Conservation (phyloP, 2,113 vertebrate genomes). For the Chrysochloris asiatica region DNA sequence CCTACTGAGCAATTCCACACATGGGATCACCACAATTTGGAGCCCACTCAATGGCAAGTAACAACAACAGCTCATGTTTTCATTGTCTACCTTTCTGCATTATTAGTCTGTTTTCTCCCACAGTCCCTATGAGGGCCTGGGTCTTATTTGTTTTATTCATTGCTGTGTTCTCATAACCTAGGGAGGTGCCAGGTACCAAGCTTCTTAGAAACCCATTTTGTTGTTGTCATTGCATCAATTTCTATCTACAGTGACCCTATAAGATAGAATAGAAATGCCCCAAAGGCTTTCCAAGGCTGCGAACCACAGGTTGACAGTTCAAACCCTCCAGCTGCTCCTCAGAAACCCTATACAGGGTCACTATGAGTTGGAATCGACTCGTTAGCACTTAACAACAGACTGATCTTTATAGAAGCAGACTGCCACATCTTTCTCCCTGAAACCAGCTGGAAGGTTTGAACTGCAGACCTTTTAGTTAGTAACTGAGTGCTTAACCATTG, state of each 20-base stretch:
- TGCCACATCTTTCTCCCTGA: neutral
- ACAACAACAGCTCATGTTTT: neutral
- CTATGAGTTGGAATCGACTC: too few relatives aligned
- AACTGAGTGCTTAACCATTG: neutral
- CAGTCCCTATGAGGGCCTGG: neutral
- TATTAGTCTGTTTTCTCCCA: neutral
- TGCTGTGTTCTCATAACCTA: neutral
- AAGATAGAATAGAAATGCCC: neutral
- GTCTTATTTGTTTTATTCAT: neutral
- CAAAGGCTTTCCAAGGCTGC: neutral
- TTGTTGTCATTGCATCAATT: neutral
- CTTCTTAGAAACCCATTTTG: neutral
- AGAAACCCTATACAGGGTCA: too few relatives aligned
- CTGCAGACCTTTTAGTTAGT: neutral
- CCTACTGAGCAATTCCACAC: neutral
- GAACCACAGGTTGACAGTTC: too few relatives aligned
- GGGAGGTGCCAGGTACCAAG: too few relatives aligned
- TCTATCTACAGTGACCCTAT: neutral
- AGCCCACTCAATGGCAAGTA: neutral
- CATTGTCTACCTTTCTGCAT: neutral
- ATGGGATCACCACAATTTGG: neutral
- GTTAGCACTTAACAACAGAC: too few relatives aligned
- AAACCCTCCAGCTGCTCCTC: too few relatives aligned
- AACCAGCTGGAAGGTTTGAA: neutral
- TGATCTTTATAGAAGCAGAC: neutral